These are phyloP conservation scores for Papilio elwesi DNA, from an alignment of 2,888 invertebrate genomes.

Conservation along the genomic window DNA sequence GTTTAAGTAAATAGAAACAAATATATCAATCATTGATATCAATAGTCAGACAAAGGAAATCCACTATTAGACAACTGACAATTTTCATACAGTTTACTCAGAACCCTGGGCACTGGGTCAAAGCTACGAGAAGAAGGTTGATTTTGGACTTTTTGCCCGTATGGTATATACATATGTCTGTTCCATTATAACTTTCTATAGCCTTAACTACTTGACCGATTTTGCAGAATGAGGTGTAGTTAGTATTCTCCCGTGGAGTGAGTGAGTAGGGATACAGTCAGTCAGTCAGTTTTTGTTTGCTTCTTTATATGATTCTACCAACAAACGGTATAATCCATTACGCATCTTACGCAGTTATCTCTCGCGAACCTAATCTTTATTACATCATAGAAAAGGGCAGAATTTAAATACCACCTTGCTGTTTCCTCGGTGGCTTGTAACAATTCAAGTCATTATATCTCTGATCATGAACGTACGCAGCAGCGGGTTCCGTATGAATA, in stretches of 20 bases:
- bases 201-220: too few relatives aligned
- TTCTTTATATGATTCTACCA: neutral
- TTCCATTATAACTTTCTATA: too few relatives aligned
- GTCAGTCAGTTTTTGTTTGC: neutral
- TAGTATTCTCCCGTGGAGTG: too few relatives aligned
- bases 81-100: too few relatives aligned
- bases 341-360: neutral
- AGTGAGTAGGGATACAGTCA: too few relatives aligned
- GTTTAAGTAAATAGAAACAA: neutral
- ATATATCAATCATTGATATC: neutral
- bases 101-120: too few relatives aligned
- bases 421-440: conserved; percentile 5
- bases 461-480: conserved; percentile 15
- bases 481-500: conserved; percentile 42
- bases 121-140: too few relatives aligned
- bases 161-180: too few relatives aligned
- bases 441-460: conserved; percentile 35
- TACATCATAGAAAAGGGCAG: neutral
- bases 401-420: conserved; percentile 8
- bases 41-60: too few relatives aligned
- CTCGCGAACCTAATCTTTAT: neutral
- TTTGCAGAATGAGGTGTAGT: too few relatives aligned
- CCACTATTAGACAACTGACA: too few relatives aligned
- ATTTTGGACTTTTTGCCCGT: too few relatives aligned
- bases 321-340: neutral